phyloP scores from a whole-genome alignment of 2,113 vertebrate species.

The Carettochelys insculpta region DNA sequence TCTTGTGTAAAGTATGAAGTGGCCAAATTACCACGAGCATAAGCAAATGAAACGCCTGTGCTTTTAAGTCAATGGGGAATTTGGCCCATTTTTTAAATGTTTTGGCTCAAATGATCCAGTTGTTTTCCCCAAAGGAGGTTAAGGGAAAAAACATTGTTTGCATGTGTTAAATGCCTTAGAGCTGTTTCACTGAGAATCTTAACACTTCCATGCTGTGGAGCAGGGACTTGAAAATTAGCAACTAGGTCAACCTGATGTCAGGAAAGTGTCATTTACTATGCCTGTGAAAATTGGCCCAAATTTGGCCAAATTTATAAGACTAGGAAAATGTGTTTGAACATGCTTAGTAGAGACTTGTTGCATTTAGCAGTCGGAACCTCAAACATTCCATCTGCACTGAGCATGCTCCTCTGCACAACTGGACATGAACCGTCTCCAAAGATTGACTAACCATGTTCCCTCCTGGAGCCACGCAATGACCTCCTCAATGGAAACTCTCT shows the following conservation, averaged over 20 bases:
- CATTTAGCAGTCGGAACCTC: background rate
- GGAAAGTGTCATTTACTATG: background rate
- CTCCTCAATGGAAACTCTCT: background rate
- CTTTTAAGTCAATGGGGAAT: slow-evolving; percentile 15
- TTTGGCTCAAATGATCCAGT: slow-evolving; percentile 3
- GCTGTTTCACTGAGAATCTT: background rate
- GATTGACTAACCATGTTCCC: background rate
- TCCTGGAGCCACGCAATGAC: background rate
- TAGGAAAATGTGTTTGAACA: background rate
- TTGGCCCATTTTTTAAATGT: background rate
- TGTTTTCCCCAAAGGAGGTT: slow-evolving; percentile 17
- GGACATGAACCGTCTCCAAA: background rate
- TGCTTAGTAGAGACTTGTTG: background rate
- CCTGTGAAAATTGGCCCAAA: background rate
- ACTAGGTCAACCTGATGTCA: background rate
- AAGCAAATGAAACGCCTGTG: slow-evolving; percentile 24
- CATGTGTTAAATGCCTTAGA: background rate
- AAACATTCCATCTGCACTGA: background rate
- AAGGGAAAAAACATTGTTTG: slow-evolving; percentile 29
- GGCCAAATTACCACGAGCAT: background rate
- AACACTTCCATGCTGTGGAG: background rate
- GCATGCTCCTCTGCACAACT: background rate
- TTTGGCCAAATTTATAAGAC: background rate
- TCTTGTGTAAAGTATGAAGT: background rate
- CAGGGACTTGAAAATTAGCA: background rate